Evolutionary conservation across 2,113 vertebrate genomes (phyloP).

Genomic region (Coracopsis vasa): DNA sequence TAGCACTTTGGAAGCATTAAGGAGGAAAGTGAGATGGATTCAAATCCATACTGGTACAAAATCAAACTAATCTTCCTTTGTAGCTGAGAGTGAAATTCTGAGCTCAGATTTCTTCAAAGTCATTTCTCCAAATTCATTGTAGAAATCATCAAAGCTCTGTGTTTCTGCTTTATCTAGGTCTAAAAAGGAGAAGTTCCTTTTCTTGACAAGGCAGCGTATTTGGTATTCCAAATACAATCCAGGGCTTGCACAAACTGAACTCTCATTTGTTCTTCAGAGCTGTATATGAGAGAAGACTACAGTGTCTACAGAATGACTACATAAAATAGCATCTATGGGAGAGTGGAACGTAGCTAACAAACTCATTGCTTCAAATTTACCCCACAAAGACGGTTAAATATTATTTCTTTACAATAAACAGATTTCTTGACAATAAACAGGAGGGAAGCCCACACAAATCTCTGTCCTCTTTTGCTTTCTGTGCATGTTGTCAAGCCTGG

Average conservation of each 20-base stretch:
- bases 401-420: background rate
- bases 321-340: background rate
- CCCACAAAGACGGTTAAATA: background rate
- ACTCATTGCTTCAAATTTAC: background rate
- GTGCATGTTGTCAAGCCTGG: slow-evolving; percentile 62
- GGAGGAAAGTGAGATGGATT: slow-evolving; percentile 59
- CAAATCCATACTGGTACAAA: slow-evolving; percentile 44
- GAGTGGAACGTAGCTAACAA: background rate
- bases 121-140: slow-evolving; percentile 8
- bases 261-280: slow-evolving; percentile 1
- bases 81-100: slow-evolving; percentile 14
- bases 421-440: background rate
- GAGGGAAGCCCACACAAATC: slow-evolving; percentile 20
- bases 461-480: slow-evolving; percentile 64
- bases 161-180: slow-evolving; percentile 36
- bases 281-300: background rate
- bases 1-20: slow-evolving; percentile 65
- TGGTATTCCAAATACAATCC: slow-evolving; percentile 50
- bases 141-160: slow-evolving; percentile 36
- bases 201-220: background rate
- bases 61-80: slow-evolving; percentile 51
- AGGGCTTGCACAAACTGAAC: background rate
- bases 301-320: background rate
- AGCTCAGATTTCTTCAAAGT: slow-evolving; percentile 52
- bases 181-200: slow-evolving; percentile 30